A percentile compares a stretch with the other conserved stretches of the same genome.
These are phyloP conservation scores for Syngnathus typhle DNA, from an alignment of 2,113 vertebrate species.

Conservation along the genomic window DNA sequence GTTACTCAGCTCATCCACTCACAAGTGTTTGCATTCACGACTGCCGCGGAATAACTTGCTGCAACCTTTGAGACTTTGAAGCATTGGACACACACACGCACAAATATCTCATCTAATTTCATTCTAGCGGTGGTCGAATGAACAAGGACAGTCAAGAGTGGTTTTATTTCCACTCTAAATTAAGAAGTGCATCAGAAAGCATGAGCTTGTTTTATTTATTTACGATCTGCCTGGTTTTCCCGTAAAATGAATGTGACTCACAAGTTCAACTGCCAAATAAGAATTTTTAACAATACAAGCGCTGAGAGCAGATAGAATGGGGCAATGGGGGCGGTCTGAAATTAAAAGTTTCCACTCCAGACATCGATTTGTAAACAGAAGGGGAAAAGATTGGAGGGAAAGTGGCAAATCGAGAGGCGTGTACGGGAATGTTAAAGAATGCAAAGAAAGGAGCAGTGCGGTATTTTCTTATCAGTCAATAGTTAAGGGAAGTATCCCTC, in stretches of 20 bases:
- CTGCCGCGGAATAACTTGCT: neutral
- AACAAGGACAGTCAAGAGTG: slow-evolving; percentile 55
- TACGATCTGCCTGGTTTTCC: slow-evolving; percentile 55
- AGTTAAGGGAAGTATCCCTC: slow-evolving; percentile 48
- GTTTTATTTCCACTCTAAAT: slow-evolving; percentile 51
- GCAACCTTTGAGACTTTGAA: neutral
- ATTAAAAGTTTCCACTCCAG: neutral
- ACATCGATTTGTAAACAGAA: neutral
- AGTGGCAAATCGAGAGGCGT: slow-evolving; percentile 22
- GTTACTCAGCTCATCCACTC: neutral
- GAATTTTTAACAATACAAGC: slow-evolving; percentile 38
- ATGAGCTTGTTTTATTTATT: slow-evolving; percentile 69
- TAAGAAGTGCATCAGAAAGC: slow-evolving; percentile 56
- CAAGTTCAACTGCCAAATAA: slow-evolving; percentile 35
- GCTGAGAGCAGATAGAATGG: slow-evolving; percentile 1
- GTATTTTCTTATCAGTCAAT: slow-evolving; percentile 49
- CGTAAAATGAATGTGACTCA: slow-evolving; percentile 56
- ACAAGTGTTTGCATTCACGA: neutral
- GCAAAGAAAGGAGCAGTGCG: slow-evolving; percentile 41
- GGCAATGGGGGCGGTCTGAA: neutral
- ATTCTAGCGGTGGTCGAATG: slow-evolving; percentile 45
- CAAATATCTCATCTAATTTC: slow-evolving; percentile 45
- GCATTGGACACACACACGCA: slow-evolving; percentile 20
- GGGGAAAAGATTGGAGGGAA: neutral
- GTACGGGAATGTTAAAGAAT: slow-evolving; percentile 21